Base-by-base conservation (phyloP, 2,797 vertebrate species). In the Scleropages formosus region DNA sequence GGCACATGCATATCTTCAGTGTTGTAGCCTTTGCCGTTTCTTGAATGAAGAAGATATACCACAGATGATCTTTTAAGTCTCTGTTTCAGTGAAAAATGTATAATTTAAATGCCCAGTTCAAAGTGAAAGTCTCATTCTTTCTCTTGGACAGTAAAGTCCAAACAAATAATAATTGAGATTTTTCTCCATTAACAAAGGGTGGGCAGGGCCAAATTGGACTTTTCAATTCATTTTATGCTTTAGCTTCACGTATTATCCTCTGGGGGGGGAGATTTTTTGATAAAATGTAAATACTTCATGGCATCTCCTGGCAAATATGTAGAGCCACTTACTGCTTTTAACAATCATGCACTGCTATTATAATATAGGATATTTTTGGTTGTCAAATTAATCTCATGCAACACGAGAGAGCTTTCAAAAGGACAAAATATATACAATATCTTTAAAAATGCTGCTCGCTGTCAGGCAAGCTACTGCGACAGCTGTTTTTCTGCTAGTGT, bases 371-470 rank as follows among this genome's bases (percentile, higher is more conserved):
- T 68, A 22, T 72, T 72, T 71, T 56, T 62, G 9, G 74, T 68
- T 76, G 66, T 72, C 70, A 70, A 75, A 79, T 80, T 82, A 78
- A 74, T 74, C 67, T 73, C 77, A 66, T 67, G 73, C 58, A 77
- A 78, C 27, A 67, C 26, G 75, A 51, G 31, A 63, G 72, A 78
- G 71, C 58, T 58, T 49, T 76, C 74, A 51, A 47, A 62, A 76
- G 65, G 31, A 61, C 44, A 24, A 60, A 59, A 66, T 31, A 61
- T 62, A 65, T 76, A 75, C 71, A 78, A 76, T 71, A 80, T 79
- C 76, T 77, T 79, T 83, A 80, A 31, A 81, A 72, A 81, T 86
- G 87, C 87, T 88, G 85, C 87, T 90, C 78, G 78, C 74, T 79
- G 20, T 80, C 51, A 83, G 81, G 74, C 84, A 79, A 81, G 83